Evolutionary conservation across 2,797 vertebrate genomes (phyloP).

Genomic region (Crypturellus tataupa): DNA sequence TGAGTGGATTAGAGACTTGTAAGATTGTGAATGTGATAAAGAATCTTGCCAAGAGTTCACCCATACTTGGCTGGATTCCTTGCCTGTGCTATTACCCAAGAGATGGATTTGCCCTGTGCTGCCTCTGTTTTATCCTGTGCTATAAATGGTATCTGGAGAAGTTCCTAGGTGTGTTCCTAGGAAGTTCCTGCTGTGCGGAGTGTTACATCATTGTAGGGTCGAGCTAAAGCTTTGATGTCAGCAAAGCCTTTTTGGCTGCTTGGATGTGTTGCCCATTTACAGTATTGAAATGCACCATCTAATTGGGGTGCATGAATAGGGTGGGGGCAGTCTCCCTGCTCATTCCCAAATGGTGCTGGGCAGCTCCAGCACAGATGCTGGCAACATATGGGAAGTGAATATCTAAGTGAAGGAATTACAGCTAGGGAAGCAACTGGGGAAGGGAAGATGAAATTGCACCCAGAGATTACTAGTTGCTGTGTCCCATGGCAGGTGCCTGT

Average conservation of each 20-base stretch:
- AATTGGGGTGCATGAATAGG: not conserved
- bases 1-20: not conserved
- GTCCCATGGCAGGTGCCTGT: not conserved
- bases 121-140: not conserved
- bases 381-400: not conserved
- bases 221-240: not conserved
- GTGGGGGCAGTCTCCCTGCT: not conserved
- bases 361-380: not conserved
- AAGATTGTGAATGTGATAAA: accelerated
- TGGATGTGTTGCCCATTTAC: not conserved
- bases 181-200: not conserved
- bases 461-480: not conserved
- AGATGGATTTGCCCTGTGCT: not conserved
- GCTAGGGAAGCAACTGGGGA: not conserved
- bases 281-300: not conserved
- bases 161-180: not conserved
- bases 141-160: not conserved
- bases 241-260: not conserved
- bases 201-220: not conserved
- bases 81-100: not conserved
- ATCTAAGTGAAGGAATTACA: not conserved
- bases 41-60: not conserved
- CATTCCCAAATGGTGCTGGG: not conserved
- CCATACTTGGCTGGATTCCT: not conserved
- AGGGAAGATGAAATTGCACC: not conserved